Percentiles rank a stretch among this genome's conserved stretches.
These are phyloP conservation scores for Noctua janthe DNA, from an alignment of 2,888 invertebrate species.

Conservation along the genomic window DNA sequence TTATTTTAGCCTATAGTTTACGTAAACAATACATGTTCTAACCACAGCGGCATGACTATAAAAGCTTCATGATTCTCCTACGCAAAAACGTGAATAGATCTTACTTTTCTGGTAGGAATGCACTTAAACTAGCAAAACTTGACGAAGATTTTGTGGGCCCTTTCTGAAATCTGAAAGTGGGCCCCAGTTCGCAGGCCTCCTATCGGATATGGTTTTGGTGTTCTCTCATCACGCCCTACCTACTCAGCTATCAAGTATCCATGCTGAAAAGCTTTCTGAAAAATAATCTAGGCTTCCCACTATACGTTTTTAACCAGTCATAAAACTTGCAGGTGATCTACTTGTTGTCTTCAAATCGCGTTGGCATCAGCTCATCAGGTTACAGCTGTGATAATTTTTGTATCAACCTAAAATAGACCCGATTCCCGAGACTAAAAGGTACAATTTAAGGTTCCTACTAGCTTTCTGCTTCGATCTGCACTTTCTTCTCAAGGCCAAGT, in stretches of 20 bases:
- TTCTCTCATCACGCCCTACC: neutral
- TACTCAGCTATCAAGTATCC: neutral
- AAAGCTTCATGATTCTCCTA: neutral
- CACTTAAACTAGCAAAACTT: neutral
- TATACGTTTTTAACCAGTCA: neutral
- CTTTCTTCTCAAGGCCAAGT: neutral
- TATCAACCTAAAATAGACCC: neutral
- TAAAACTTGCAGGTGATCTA: neutral
- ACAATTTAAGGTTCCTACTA: neutral
- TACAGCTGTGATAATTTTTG: neutral
- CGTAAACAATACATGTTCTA: conserved; percentile 24
- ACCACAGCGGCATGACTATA: conserved; percentile 1
- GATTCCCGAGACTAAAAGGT: neutral
- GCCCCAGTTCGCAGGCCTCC: neutral
- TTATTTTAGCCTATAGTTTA: conserved; percentile 29
- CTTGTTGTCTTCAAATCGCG: neutral
- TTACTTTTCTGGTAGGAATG: neutral
- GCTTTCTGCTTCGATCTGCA: neutral
- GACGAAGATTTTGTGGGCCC: neutral
- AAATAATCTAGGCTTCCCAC: neutral
- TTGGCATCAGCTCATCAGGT: neutral
- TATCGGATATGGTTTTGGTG: neutral
- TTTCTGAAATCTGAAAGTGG: neutral
- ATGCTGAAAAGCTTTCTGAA: neutral
- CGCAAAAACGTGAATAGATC: neutral